Conservation (phyloP, 2,888 invertebrate species). For the Drosophila fungiperda region DNA sequence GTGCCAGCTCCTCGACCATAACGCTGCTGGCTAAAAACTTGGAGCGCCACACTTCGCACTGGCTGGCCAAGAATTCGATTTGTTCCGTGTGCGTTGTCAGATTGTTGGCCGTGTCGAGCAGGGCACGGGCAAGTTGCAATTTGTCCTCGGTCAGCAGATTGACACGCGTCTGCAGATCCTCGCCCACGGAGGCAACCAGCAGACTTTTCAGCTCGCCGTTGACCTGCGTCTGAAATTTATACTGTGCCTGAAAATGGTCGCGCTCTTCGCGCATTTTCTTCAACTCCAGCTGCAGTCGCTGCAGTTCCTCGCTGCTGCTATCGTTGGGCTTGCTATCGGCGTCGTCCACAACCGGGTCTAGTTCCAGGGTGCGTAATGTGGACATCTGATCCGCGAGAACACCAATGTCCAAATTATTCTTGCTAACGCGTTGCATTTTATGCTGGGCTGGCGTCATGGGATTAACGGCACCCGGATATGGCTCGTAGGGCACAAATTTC, state of each 20-base stretch:
- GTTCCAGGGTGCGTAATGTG: conserved; percentile 88
- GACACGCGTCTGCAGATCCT: conserved; percentile 95
- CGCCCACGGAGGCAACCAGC: conserved; percentile 97
- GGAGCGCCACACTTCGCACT: conserved; percentile 98
- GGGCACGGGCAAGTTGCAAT: conserved; percentile 92
- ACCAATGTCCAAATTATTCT: conserved; percentile 88
- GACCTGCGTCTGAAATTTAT: conserved; percentile 95
- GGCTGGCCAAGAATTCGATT: conserved; percentile 96
- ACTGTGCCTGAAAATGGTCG: conserved; percentile 90
- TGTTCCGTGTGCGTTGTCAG: conserved; percentile 95
- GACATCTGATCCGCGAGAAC: conserved; percentile 90
- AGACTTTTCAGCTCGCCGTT: conserved; percentile 96
- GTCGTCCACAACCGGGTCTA: conserved; percentile 81
- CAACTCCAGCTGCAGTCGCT: conserved; percentile 65
- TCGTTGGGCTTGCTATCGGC: conserved; percentile 83
- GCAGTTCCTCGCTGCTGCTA: conserved; percentile 46
- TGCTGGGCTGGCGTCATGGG: conserved; percentile 88
- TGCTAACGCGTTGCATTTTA: conserved; percentile 71
- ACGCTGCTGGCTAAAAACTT: conserved; percentile 98
- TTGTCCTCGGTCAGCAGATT: conserved; percentile 97
- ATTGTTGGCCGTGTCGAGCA: conserved; percentile 94
- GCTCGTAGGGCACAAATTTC: conserved; percentile 95
- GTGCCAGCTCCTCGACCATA: conserved; percentile 96
- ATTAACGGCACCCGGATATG: conserved; percentile 93
- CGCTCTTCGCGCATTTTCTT: conserved; percentile 88